Percentiles rank a stretch among this genome's conserved stretches.
phyloP scores from a whole-genome alignment of 2,888 invertebrate genomes.

The Vanessa cardui region DNA sequence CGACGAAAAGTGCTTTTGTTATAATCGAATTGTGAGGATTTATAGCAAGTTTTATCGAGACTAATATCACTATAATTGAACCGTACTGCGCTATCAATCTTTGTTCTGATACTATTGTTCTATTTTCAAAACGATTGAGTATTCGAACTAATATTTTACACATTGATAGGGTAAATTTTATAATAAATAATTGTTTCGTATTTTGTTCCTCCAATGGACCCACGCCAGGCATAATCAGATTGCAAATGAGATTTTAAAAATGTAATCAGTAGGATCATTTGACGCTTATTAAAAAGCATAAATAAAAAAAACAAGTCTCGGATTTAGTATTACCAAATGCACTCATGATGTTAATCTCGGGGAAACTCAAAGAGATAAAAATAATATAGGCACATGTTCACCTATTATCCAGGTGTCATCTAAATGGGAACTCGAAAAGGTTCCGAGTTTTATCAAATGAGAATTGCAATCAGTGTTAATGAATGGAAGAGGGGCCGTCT shows the following conservation, averaged over 20 bases:
- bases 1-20: conserved; percentile 26
- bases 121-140: background rate
- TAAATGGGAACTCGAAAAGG: conserved; percentile 27
- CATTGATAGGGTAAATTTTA: too few species aligned
- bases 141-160: too few species aligned
- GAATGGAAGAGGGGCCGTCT: conserved; percentile 52
- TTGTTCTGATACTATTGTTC: background rate
- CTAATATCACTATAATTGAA: conserved; percentile 9
- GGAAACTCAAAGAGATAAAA: background rate
- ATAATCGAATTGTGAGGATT: conserved; percentile 23
- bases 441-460: conserved; percentile 39
- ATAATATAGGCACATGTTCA: conserved; percentile 7
- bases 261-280: too few species aligned
- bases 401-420: conserved; percentile 28
- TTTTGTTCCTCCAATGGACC: too few species aligned
- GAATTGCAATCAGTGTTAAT: conserved; percentile 66
- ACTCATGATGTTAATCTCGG: background rate
- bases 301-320: too few species aligned
- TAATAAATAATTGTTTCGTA: too few species aligned
- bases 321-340: background rate
- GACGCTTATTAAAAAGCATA: too few species aligned
- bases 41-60: conserved; percentile 19
- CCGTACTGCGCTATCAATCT: background rate
- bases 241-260: too few species aligned
- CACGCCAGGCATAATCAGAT: too few species aligned